Evolutionary conservation across 2,888 invertebrate species (phyloP).

Genomic region (Tethea ocularis): DNA sequence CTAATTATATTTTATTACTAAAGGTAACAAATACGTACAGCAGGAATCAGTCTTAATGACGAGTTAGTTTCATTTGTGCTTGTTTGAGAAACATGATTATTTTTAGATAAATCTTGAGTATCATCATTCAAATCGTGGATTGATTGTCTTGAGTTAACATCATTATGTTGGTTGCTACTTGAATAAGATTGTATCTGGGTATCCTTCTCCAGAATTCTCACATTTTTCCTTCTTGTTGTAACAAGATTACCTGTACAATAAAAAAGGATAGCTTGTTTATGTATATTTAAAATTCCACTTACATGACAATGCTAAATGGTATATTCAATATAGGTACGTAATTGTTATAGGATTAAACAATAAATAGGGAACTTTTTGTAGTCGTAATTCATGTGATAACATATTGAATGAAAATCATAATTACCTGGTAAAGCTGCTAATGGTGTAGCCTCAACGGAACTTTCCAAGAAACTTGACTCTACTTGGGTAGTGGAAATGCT

Average conservation of each 20-base stretch:
- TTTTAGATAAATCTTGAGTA: conserved; percentile 22
- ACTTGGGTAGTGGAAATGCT: conserved; percentile 27
- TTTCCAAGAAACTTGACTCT: conserved; percentile 40
- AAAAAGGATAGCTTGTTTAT: not conserved
- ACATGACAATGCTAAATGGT: no score
- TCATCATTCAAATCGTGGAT: conserved; percentile 16
- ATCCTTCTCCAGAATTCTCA: conserved; percentile 41
- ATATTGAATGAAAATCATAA: conserved; percentile 15
- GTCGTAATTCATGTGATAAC: not conserved
- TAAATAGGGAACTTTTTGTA: no score
- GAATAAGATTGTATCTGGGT: conserved; percentile 22
- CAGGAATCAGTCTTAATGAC: conserved; percentile 27
- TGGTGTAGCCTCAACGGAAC: conserved; percentile 66
- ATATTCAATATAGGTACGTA: no score
- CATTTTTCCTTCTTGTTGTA: conserved; percentile 42
- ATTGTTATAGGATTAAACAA: no score
- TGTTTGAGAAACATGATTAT: conserved; percentile 19
- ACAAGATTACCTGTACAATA: conserved; percentile 48
- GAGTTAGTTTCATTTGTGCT: conserved; percentile 27
- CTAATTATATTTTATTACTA: no score
- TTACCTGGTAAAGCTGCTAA: conserved; percentile 73
- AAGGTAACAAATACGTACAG: conserved; percentile 33
- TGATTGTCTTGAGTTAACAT: conserved; percentile 19
- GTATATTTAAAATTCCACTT: no score
- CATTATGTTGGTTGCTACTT: conserved; percentile 20